Base-by-base conservation (phyloP, 1,140 invertebrate genomes). In the Whitmania pigra region DNA sequence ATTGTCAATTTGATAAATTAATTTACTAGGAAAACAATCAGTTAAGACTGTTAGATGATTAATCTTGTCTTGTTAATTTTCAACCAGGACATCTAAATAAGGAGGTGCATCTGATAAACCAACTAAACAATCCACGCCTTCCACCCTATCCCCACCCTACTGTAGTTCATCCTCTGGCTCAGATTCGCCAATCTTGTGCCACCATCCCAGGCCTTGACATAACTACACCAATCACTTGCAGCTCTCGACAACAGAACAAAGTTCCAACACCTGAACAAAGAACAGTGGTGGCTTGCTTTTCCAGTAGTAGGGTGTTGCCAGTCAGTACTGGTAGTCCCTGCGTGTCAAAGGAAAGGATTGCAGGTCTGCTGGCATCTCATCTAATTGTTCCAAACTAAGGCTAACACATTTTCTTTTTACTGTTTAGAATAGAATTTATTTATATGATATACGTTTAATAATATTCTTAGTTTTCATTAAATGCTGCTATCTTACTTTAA, bases 111-210 rank as follows among this genome's bases (percentile, higher is more conserved):
- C 71, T 71, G 53, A 27, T 71, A 67, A 82, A 81, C 75, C 80
- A 80, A 74, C 81, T 81, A 74, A 81, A 80, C 3, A 84, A 94
- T 84, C 90, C 91, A 20, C 86, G 92, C 66, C 83, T 93, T 77
- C 91, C 92, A 53, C 91, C 92, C 0, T 94, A 90, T 82, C 91
- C 92, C 27, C 87, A 89, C 79, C 91, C 93, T 25, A 88, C 87
- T 20, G 86, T 89, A 22, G 80, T 91, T 0, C 84, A 87, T 74
- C 90, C 93, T 15, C 79, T 95, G 57, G 90, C 90, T 27, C 93
- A 95, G 82, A 85, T 95, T 73, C 86, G 92, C 53, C 91, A 92
- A 75, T 88, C 89, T 18, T 74, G 80, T 29, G 67, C 78, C 20
- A 78, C 79, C 71, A 75, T 79, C 36, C 74, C 78, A 43, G 75